Conservation (phyloP, 2,888 invertebrate species). For the Schizotus pectinicornis region DNA sequence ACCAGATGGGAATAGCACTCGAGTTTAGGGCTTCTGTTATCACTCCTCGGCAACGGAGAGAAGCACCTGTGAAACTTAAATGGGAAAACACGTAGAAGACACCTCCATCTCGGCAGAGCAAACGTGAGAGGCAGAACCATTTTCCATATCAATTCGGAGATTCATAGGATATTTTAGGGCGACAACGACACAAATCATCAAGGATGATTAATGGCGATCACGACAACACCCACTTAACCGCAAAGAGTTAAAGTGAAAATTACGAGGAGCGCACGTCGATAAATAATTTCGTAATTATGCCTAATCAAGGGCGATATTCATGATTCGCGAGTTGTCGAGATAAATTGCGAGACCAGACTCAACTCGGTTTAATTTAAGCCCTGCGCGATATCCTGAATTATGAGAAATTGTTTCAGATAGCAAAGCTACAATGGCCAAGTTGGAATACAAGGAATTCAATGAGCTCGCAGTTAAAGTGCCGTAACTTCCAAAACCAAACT, state of each 20-base stretch:
- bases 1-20: constrained; percentile 4
- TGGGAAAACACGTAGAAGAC: not conserved
- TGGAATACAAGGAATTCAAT: constrained; percentile 34
- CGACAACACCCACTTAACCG: too few relatives aligned
- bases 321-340: not conserved
- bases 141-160: too few relatives aligned
- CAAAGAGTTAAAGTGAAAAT: constrained; percentile 7
- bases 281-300: constrained; percentile 21
- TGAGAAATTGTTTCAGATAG: constrained; percentile 36
- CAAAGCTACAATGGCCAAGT: constrained; percentile 31
- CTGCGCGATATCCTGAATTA: constrained; percentile 33
- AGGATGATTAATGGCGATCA: constrained; percentile 11
- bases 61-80: constrained; percentile 7
- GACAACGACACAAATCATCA: too few relatives aligned
- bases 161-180: too few relatives aligned
- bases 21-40: constrained; percentile 2
- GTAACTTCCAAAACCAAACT: constrained; percentile 29
- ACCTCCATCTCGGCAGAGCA: too few relatives aligned
- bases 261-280: not conserved
- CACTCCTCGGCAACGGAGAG: not conserved
- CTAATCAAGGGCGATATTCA: constrained; percentile 11
- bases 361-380: constrained; percentile 10
- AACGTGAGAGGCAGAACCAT: too few relatives aligned
- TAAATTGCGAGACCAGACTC: too few relatives aligned
- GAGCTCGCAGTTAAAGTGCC: constrained; percentile 23